phyloP scores from a whole-genome alignment of 2,888 invertebrate species.

The Bombyx huttoni region DNA sequence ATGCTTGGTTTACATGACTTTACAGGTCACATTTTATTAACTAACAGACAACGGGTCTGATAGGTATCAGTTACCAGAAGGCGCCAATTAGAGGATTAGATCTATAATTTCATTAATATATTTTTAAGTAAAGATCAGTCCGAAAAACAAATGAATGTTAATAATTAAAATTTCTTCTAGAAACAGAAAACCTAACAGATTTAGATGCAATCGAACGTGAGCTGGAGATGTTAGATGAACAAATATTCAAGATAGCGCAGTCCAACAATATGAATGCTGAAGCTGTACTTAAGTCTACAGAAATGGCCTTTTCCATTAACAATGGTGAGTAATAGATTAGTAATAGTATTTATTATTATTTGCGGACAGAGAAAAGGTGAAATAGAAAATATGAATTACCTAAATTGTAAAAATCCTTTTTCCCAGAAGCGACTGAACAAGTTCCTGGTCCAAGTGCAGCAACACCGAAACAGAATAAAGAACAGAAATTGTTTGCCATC shows the following conservation, averaged over 20 bases:
- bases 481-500: conserved; percentile 43
- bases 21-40: too few relatives aligned
- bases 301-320: conserved; percentile 14
- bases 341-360: too few relatives aligned
- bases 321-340: conserved; percentile 15
- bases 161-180: conserved; percentile 14
- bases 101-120: too few relatives aligned
- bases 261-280: conserved; percentile 48
- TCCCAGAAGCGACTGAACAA: conserved; percentile 13
- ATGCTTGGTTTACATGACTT: too few relatives aligned
- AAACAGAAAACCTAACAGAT: conserved; percentile 48
- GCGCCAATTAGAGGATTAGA: too few relatives aligned
- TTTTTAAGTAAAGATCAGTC: background rate
- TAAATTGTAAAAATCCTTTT: background rate
- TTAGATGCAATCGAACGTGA: conserved; percentile 60
- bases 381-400: background rate
- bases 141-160: background rate
- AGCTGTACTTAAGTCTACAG: conserved; percentile 47
- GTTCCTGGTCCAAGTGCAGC: conserved; percentile 1
- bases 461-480: conserved; percentile 9
- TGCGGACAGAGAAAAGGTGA: too few relatives aligned
- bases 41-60: too few relatives aligned
- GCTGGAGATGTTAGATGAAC: conserved; percentile 55
- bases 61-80: too few relatives aligned
- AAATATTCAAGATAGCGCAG: conserved; percentile 54